Base-by-base conservation (phyloP, 2,888 invertebrate genomes). In the Thumatha senex region DNA sequence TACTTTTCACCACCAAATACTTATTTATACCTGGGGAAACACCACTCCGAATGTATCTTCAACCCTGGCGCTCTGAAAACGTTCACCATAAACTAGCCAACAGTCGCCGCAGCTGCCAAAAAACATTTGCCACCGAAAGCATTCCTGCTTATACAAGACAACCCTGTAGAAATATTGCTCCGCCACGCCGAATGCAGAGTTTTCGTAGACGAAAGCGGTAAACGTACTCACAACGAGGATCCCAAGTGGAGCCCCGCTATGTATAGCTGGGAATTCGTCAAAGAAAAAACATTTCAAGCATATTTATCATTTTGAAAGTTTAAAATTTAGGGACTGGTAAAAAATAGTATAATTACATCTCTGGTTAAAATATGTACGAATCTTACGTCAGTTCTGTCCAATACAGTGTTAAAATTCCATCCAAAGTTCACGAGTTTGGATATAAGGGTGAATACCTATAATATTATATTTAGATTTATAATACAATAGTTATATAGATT, bases 111-210 rank as follows among this genome's bases (percentile, higher is more conserved):
- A 54, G 95, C 95, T 0, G 89, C 93, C 5, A 93, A 93, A 53
- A 92, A 93, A 60, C 93, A 93, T 48, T 95, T 95, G 13, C 95
- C 95, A 56, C 97, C 97, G 0, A 88, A 94, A 49, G 93, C 94
- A 0, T 92, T 95, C 15, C 83, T 95, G 0, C 92, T 93, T 8
- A 86, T 94, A 18, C 63, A 68, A 11, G 63, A 74, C 0, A 72
- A 81, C 0, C 86, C 89, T 0, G 69, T 92, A 12, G 98, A 98
- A 81, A 95, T 96, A 67, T 89, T 98, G 8, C 82, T 98, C 7
- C 98, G 97, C 76, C 98, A 96, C 84, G 94, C 95, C 64, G 97
- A 97, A 74, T 96, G 96, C 76, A 97, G 96, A 0, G 93, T 98
- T 0, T 98, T 98, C 84, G 96, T 98, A 2, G 96, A 98, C 81